Evolutionary conservation across 2,797 vertebrate species (phyloP).

Genomic region (Diplodus sargus): DNA sequence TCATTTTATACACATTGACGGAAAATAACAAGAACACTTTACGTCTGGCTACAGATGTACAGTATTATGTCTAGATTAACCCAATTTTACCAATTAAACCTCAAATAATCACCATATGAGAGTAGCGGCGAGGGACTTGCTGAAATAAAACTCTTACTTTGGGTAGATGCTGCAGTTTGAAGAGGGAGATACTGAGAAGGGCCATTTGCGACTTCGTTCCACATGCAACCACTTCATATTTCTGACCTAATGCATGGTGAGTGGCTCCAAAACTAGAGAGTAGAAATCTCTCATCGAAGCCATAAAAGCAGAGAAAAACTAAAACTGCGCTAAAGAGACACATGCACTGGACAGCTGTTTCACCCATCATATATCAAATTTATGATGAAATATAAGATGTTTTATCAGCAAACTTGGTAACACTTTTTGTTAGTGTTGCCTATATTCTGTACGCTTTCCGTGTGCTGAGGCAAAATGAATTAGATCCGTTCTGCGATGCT

Average conservation of each 20-base stretch:
- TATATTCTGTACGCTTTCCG: background rate
- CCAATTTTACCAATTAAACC: background rate
- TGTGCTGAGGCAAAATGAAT: background rate
- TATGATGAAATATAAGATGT: background rate
- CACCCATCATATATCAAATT: background rate
- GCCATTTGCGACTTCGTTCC: constrained; percentile 11
- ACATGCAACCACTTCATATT: constrained; percentile 21
- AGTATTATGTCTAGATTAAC: background rate
- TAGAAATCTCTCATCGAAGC: background rate
- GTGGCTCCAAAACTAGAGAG: constrained; percentile 1
- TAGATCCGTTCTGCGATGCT: background rate
- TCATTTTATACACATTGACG: background rate
- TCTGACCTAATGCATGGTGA: constrained; percentile 21
- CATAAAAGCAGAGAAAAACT: background rate
- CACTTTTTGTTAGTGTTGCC: background rate
- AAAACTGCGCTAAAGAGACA: background rate
- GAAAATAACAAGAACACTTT: no score
- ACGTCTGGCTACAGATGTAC: background rate
- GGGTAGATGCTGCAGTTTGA: constrained; percentile 18
- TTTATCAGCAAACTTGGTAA: background rate
- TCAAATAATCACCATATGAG: background rate
- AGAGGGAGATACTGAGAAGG: constrained; percentile 11
- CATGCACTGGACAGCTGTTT: background rate
- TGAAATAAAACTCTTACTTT: constrained; percentile 21
- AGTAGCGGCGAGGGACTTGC: background rate